Conservation (phyloP, 1,140 invertebrate species). For the Cotesia chilonis region DNA sequence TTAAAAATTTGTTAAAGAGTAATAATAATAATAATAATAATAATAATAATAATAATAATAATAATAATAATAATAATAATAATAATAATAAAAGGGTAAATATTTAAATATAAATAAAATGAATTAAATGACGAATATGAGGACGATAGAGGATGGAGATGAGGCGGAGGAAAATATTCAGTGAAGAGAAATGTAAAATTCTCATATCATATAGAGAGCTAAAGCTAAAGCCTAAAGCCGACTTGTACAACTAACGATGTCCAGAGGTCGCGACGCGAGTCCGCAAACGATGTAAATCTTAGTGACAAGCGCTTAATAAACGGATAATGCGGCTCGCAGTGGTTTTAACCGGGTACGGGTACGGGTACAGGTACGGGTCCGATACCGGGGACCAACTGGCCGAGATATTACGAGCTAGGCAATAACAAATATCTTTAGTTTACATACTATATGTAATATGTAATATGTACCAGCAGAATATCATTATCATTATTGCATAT, state of each 20-base stretch:
- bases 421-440: slow-evolving; percentile 34
- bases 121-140: slow-evolving; percentile 13
- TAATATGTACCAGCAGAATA: too few relatives aligned
- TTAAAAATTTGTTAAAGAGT: too few relatives aligned
- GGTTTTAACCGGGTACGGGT: slow-evolving; percentile 29
- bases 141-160: not conserved
- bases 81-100: slow-evolving; percentile 33
- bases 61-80: slow-evolving; percentile 41
- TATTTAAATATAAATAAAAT: slow-evolving; percentile 12
- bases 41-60: slow-evolving; percentile 35
- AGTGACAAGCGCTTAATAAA: slow-evolving; percentile 45
- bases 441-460: slow-evolving; percentile 5
- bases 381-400: slow-evolving; percentile 31
- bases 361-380: too few relatives aligned
- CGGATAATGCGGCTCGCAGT: slow-evolving; percentile 37
- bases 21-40: slow-evolving; percentile 39
- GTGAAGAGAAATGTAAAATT: slow-evolving; percentile 27
- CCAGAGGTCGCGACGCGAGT: slow-evolving; percentile 35
- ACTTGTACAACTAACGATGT: slow-evolving; percentile 37
- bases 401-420: slow-evolving; percentile 35
- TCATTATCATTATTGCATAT: too few relatives aligned
- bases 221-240: not conserved
- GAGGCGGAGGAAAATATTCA: not conserved
- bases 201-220: not conserved
- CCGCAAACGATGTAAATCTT: slow-evolving; percentile 42